These are phyloP conservation scores for Ammodramus savannarum DNA, from an alignment of 2,113 vertebrate genomes.

Conservation along the genomic window DNA sequence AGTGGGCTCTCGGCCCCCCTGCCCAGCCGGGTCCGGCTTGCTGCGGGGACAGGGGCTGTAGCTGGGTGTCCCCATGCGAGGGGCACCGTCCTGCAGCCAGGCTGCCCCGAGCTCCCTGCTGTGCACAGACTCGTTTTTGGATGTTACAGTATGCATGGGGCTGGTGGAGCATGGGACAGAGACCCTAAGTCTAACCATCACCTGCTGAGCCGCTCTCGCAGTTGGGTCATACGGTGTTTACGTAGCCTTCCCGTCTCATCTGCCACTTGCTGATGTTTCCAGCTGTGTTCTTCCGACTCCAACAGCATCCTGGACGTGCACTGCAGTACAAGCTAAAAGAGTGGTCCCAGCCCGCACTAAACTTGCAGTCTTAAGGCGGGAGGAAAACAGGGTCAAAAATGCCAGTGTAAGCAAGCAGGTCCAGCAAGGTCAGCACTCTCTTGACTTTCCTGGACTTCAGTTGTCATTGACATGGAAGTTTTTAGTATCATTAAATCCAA, in stretches of 20 bases:
- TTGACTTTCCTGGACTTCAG: not conserved
- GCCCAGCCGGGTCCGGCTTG: not conserved
- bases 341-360: not conserved
- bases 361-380: not conserved
- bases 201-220: not conserved
- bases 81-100: not conserved
- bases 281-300: not conserved
- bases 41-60: not conserved
- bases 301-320: not conserved
- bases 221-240: not conserved
- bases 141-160: fast-evolving
- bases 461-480: not conserved
- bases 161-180: not conserved
- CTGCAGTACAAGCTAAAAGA: not conserved
- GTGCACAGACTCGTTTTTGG: not conserved
- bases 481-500: not conserved
- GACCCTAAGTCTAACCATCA: not conserved
- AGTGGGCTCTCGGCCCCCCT: no score
- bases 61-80: not conserved
- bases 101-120: not conserved
- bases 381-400: not conserved
- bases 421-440: not conserved
- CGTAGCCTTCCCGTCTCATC: not conserved
- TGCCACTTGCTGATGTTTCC: not conserved
- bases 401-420: not conserved